Percentiles rank a stretch among this genome's conserved stretches.
These are phyloP conservation scores for Morelia viridis DNA, from an alignment of 2,797 vertebrate species.

Conservation along the genomic window DNA sequence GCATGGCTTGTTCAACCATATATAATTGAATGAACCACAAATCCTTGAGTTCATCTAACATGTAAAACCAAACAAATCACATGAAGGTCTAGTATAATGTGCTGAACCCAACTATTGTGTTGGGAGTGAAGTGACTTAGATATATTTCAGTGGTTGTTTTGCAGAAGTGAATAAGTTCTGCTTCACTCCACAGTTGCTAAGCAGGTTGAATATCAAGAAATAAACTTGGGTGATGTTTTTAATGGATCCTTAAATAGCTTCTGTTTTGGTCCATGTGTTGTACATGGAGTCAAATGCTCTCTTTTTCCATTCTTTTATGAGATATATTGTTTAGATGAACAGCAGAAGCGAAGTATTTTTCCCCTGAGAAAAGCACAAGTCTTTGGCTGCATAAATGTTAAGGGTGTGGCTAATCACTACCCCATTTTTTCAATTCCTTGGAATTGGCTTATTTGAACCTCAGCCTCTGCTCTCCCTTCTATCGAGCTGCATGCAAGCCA, in stretches of 20 bases:
- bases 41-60: background rate
- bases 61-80: background rate
- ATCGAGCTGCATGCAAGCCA: background rate
- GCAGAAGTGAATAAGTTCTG: background rate
- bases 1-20: background rate
- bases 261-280: rapidly evolving
- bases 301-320: rapidly evolving
- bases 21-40: background rate
- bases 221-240: background rate
- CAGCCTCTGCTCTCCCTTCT: background rate
- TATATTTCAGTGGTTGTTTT: background rate
- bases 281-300: rapidly evolving
- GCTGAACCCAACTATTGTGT: background rate
- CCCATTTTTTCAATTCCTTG: background rate
- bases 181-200: background rate
- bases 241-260: background rate
- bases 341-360: slow-evolving; percentile 9
- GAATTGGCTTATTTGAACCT: background rate
- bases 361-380: background rate
- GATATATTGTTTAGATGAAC: background rate
- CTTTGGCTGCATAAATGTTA: background rate
- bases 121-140: background rate
- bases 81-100: background rate
- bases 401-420: background rate
- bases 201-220: background rate